Evolutionary conservation across 2,797 vertebrate species (phyloP), one percentile per base, ranked within the genome.

Genomic region (Leptodactylus fallax): DNA sequence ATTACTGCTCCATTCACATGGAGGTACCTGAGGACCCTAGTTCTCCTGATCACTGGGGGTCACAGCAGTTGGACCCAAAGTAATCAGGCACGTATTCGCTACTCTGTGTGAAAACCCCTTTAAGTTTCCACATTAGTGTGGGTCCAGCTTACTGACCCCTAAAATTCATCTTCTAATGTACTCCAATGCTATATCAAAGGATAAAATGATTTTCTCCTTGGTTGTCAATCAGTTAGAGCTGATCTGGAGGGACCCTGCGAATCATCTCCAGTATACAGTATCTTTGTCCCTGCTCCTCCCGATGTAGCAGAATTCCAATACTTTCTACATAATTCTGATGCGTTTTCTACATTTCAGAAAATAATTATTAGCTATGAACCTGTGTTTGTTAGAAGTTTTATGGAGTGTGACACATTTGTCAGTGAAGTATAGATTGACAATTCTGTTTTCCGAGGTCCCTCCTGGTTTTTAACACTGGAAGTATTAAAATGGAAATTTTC

Each of bases 401-500:
- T 53, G 74, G 74, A 51, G 74, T 77, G 49, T 77, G 74, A 77
- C 47, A 13, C 74, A 77, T 51, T 77, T 53, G 47, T 53, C 74
- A 51, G 21, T 23, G n/a, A 77, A 77, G 74, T 77, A 77, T 23
- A 77, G 74, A 77, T 77, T 77, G 74, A 77, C 47, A 53, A 77
- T 77, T 77, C 21, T 77, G 74, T 77, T n/a, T 77, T 77, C 74
- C 21, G 21, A 77, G 49, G 74, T 77, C 74, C 49, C 74, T 77
- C 74, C 74, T 53, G 74, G 74, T 77, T 77, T 51, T 77, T 77
- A 77, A 77, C 74, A 77, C 74, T 77, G 74, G 74, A 77, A 77
- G 74, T 53, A 77, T 77, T 77, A 77, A 77, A 77, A 77, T 77
- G 74, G 74, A 77, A 77, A 77, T 77, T 77, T 77, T 77, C 74